Evolutionary conservation across 2,888 invertebrate genomes (phyloP).

Genomic region (Biston stratarius): DNA sequence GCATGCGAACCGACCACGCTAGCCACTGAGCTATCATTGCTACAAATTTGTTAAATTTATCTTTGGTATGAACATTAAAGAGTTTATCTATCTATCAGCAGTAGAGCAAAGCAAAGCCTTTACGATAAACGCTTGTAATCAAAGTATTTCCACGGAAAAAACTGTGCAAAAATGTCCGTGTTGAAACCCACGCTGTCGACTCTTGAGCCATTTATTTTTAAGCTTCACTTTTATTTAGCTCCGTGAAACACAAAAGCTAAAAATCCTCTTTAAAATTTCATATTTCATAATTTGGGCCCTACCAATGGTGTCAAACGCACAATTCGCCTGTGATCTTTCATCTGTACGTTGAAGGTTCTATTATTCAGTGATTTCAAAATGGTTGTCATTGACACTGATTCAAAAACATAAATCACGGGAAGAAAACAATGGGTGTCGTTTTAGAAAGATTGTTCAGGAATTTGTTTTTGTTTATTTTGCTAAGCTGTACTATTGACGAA

Average conservation of each 20-base stretch:
- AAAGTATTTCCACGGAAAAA: not conserved
- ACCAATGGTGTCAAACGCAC: conserved; percentile 31
- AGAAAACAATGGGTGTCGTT: conserved; percentile 14
- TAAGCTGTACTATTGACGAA: too few species aligned
- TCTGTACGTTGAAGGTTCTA: conserved; percentile 29
- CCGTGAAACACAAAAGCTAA: conserved; percentile 33
- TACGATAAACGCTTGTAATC: not conserved
- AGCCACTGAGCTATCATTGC: too few species aligned
- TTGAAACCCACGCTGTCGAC: conserved; percentile 18
- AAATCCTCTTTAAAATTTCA: conserved; percentile 36
- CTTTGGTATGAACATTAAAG: too few species aligned
- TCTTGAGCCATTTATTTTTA: conserved; percentile 20
- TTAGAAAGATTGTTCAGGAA: not conserved
- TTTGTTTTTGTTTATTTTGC: conserved; percentile 10
- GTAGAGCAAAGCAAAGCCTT: not conserved
- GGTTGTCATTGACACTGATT: conserved; percentile 41
- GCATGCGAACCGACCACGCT: too few species aligned
- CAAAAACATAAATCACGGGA: conserved; percentile 25
- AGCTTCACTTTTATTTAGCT: conserved; percentile 23
- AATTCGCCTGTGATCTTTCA: conserved; percentile 30
- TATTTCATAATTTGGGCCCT: conserved; percentile 33
- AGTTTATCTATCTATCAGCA: too few species aligned
- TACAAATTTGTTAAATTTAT: too few species aligned
- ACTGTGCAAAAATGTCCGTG: not conserved
- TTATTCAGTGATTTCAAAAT: conserved; percentile 35